Evolutionary conservation across 2,888 invertebrate genomes (phyloP).

Genomic region (Ophion ellenae): DNA sequence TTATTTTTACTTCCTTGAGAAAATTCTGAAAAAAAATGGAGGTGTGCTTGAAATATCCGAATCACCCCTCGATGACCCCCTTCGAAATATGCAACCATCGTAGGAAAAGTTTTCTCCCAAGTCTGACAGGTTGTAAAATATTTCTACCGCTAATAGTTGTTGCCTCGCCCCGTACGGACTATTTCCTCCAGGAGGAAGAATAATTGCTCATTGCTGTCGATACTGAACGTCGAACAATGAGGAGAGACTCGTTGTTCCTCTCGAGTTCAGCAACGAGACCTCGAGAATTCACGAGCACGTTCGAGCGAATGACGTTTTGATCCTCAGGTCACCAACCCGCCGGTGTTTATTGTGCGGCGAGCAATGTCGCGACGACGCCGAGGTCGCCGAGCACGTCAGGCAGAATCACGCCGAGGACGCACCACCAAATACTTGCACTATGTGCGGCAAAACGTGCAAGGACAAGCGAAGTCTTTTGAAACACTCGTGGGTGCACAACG

Average conservation of each 20-base stretch:
- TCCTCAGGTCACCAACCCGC: constrained; percentile 80
- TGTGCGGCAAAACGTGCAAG: constrained; percentile 89
- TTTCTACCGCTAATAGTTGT: too few relatives aligned
- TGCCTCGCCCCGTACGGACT: not conserved
- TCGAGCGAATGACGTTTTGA: constrained; percentile 16
- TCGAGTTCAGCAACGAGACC: not conserved
- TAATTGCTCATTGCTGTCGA: not conserved
- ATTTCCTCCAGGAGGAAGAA: not conserved
- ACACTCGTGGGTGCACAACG: constrained; percentile 89
- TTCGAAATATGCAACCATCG: too few relatives aligned
- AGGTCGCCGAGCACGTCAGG: constrained; percentile 87
- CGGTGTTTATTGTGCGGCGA: constrained; percentile 89
- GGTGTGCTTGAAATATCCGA: too few relatives aligned
- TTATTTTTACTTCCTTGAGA: too few relatives aligned
- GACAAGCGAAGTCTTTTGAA: constrained; percentile 88
- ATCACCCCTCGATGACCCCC: too few relatives aligned
- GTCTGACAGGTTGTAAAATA: too few relatives aligned
- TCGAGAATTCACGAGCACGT: not conserved
- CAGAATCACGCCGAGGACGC: constrained; percentile 86
- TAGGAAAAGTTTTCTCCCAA: too few relatives aligned
- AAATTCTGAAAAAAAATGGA: too few relatives aligned
- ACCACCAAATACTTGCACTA: constrained; percentile 87
- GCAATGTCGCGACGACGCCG: constrained; percentile 86
- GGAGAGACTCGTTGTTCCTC: not conserved
- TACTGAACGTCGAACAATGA: not conserved